Conservation (phyloP, 2,888 invertebrate species). For the Volucella zonaria region DNA sequence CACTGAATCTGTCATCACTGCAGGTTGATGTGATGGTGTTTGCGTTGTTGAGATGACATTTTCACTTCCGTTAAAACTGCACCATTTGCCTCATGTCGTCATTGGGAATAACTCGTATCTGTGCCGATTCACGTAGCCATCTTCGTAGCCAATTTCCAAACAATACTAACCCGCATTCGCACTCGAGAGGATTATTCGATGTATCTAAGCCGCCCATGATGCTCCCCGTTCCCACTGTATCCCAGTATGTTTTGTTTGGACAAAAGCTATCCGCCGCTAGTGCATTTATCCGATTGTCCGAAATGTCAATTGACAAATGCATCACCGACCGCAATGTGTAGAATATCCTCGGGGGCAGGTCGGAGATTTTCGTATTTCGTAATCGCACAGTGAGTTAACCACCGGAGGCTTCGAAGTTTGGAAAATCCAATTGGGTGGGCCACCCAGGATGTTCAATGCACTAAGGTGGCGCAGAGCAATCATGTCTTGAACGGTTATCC, state of each 20-base stretch:
- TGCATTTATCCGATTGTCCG: conserved; percentile 90
- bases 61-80: conserved; percentile 80
- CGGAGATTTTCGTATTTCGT: conserved; percentile 89
- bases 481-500: conserved; percentile 85
- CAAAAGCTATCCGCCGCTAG: conserved; percentile 93
- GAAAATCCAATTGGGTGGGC: conserved; percentile 90
- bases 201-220: conserved; percentile 92
- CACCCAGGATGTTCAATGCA: conserved; percentile 88
- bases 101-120: conserved; percentile 87
- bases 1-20: conserved; percentile 26
- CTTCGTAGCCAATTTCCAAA: conserved; percentile 94
- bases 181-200: conserved; percentile 92
- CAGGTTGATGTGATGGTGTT: conserved; percentile 35
- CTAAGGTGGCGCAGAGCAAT: conserved; percentile 86
- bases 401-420: conserved; percentile 88
- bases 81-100: conserved; percentile 84
- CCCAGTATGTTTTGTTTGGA: conserved; percentile 93
- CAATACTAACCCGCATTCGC: conserved; percentile 95
- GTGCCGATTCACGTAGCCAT: conserved; percentile 93
- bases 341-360: conserved; percentile 91
- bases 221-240: conserved; percentile 92
- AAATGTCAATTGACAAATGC: conserved; percentile 91
- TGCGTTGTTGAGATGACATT: conserved; percentile 78
- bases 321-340: conserved; percentile 90
- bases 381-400: conserved; percentile 91